Base-by-base conservation (phyloP, 2,888 invertebrate species). In the Nomada fucata region DNA sequence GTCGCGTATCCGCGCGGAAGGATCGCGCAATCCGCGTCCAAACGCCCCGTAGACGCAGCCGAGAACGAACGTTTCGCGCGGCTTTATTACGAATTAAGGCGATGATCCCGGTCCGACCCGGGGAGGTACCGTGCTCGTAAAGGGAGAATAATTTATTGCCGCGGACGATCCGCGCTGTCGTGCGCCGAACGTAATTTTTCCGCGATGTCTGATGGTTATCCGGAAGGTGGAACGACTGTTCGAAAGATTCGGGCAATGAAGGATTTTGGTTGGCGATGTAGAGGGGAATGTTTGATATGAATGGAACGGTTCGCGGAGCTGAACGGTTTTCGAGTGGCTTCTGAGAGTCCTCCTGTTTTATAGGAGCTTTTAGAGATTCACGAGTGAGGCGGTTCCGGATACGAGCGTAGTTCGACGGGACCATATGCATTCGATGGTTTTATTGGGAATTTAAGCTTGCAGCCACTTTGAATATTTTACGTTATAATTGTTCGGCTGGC, bases 31-130 rank as follows among this genome's bases (percentile, higher is more conserved):
- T 67, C 55, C 71, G 52, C 63, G 60, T 44, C 69, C 42, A 36
- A 55, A 52, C 60, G 23, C 47, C 83, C 75, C 86, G 53, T 52
- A 68, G 83, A 86, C 91, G 89, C 84, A 91, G 89, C 91, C 89
- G 89, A 91, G 89, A 88, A 86, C 76, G 79, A 74, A 85, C 79
- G 83, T 86, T 88, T 85, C 82, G 68, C 83, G 82, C 80, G 84
- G 88, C 55, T 92, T 92, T 92, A 91, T 91, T 90, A 88, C 90
- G 85, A 87, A 88, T 89, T 89, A 85, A 87, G 36, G 57, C 77
- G 76, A 73, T 5, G 72, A 79, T 78, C 67, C 68, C 59, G 71
- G 61, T 73, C 82, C 73, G 82, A 71, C 77, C 72, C 42, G 72
- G 85, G 82, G 86, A 86, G 90, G 90, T 90, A 89, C 87, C 82